These are phyloP conservation scores for Ptychobarbus kaznakovi DNA, from an alignment of 2,797 vertebrate genomes.

Conservation along the genomic window DNA sequence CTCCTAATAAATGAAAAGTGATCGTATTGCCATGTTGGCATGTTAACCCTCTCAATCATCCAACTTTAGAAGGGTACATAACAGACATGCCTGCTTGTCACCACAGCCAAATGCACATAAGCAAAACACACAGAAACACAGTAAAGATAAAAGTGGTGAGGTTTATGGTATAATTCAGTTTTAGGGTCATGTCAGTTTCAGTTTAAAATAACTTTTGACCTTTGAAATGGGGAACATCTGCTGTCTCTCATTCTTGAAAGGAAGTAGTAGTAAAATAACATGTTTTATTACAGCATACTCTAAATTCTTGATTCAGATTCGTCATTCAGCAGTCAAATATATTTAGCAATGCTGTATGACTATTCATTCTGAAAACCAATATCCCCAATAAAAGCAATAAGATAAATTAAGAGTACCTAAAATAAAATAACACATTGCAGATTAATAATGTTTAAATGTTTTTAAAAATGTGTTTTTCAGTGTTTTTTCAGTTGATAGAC, in stretches of 20 bases:
- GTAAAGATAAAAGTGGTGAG: conserved; percentile 1
- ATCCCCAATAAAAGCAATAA: background rate
- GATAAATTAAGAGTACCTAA: background rate
- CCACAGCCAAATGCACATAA: conserved; percentile 12
- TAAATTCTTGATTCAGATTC: background rate
- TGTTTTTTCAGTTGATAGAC: background rate
- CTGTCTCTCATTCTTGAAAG: conserved; percentile 15
- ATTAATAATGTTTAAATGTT: background rate
- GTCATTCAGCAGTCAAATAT: background rate
- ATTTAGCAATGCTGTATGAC: background rate
- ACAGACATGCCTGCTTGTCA: conserved; percentile 49
- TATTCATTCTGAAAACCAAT: background rate
- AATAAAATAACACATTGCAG: background rate
- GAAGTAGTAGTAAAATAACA: background rate
- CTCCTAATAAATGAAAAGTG: conserved; percentile 16
- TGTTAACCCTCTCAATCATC: conserved; percentile 11
- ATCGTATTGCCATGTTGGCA: conserved; percentile 24
- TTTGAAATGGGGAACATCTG: conserved; percentile 28
- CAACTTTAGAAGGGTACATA: conserved; percentile 51
- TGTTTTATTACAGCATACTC: background rate
- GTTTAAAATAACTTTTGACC: conserved; percentile 36
- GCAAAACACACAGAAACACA: conserved; percentile 23
- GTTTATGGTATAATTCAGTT: background rate
- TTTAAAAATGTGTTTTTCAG: too few species aligned
- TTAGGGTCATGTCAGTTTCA: background rate